Conservation (phyloP, 1,140 invertebrate genomes). For the Platyura marginata region DNA sequence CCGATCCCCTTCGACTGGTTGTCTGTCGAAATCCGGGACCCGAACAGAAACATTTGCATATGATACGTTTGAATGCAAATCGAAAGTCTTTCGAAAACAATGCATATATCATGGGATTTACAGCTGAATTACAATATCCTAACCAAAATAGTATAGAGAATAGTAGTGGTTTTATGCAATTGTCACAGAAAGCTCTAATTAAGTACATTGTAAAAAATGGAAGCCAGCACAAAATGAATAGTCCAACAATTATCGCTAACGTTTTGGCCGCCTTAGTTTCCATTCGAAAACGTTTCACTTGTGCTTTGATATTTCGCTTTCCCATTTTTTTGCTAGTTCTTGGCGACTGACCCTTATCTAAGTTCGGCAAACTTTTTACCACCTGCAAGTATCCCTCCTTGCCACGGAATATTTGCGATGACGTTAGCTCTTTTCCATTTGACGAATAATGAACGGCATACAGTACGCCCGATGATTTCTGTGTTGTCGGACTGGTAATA, state of each 20-base stretch:
- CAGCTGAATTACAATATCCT: conserved; percentile 73
- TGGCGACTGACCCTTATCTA: conserved; percentile 17
- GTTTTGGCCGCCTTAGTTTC: conserved; percentile 77
- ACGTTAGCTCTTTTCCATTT: conserved; percentile 28
- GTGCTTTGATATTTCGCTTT: conserved; percentile 27
- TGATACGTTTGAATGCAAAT: conserved; percentile 56
- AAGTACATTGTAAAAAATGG: conserved; percentile 73
- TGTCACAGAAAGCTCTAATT: conserved; percentile 42
- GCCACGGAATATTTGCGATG: conserved; percentile 16
- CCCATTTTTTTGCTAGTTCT: conserved; percentile 24
- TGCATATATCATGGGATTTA: conserved; percentile 66
- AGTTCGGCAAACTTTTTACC: conserved; percentile 25
- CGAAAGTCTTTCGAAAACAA: conserved; percentile 65
- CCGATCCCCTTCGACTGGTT: conserved; percentile 35
- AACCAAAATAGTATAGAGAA: conserved; percentile 71
- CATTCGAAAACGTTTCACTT: conserved; percentile 42
- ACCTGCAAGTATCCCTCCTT: conserved; percentile 24
- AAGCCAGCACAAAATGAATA: conserved; percentile 71
- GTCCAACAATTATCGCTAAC: conserved; percentile 70
- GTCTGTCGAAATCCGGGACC: conserved; percentile 19
- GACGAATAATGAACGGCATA: conserved; percentile 37
- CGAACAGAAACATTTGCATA: conserved; percentile 34
- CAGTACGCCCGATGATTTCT: conserved; percentile 22
- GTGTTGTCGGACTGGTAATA: conserved; percentile 27
- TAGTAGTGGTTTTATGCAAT: conserved; percentile 32